Base-by-base conservation (phyloP, 2,888 invertebrate species). In the Tyria jacobaeae region DNA sequence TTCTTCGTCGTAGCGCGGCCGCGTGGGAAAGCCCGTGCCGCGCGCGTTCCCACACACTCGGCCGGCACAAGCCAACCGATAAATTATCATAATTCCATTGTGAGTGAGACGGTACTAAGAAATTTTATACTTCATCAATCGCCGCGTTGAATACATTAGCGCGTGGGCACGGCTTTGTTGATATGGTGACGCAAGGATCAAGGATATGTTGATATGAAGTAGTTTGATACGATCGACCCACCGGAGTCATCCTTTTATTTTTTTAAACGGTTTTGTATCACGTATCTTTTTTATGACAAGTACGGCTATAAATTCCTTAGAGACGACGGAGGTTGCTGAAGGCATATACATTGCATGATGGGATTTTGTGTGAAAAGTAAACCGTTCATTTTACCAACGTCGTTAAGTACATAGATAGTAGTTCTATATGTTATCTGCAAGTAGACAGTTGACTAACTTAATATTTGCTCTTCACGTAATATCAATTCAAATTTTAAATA, bases 41-140 rank as follows among this genome's bases (percentile, higher is more conserved):
- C 84, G 91, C 92, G 91, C 94, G 94, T 94, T 94, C 94, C 94
- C 94, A 94, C 94, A 93, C 93, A 93, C 93, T 90, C 90, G 88
- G 88, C 89, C 92, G 92, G 93, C 92, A 94, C 93, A 91, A 92
- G 94, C 92, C 92, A 94, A 91, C 89, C 93, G 94, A 94, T 94
- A 94, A 93, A 94, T 94, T 93, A 94, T 93, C 94, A 94, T 94
- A 94, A 94, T 93, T 93, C 93, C 91, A 94, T 94, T 94, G 94
- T 94, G 92, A 92, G 91, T 91, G 92, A 92, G 93, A 92, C 93
- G 92, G 90, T 94, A 92, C 93, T 90, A 91, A 93, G 94, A 94
- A 94, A 93, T 92, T 92, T 92, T 92, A 93, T 92, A 92, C 92
- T 92, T 92, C 92, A 92, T 93, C 94, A 92, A 93, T 92, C 91